phyloP scores from a whole-genome alignment of 2,113 vertebrate species.

The Pyxicephalus adspersus region DNA sequence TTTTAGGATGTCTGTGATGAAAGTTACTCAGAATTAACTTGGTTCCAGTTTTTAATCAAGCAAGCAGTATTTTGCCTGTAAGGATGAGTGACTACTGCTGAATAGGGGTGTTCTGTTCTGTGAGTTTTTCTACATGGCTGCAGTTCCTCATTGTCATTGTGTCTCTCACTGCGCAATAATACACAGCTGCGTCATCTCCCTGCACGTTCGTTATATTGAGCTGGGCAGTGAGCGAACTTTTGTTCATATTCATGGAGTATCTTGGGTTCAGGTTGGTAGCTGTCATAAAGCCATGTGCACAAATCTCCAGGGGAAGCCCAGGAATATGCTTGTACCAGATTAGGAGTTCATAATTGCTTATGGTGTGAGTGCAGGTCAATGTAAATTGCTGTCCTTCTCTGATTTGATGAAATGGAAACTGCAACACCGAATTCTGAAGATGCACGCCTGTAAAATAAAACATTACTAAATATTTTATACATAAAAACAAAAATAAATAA shows the following conservation, averaged over 20 bases:
- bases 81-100: too few species aligned
- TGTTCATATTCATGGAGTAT: conserved; percentile 29
- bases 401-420: background rate
- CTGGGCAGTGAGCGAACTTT: conserved; percentile 32
- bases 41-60: too few species aligned
- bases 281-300: background rate
- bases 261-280: background rate
- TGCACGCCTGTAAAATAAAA: conserved; percentile 12
- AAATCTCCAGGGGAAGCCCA: conserved; percentile 11
- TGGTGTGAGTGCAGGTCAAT: conserved; percentile 11
- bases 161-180: conserved; percentile 41
- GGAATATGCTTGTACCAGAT: conserved; percentile 52
- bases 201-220: conserved; percentile 26
- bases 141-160: conserved; percentile 36
- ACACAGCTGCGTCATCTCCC: conserved; percentile 32
- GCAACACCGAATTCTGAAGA: background rate
- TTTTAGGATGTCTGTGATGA: too few species aligned
- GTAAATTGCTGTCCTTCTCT: conserved; percentile 6
- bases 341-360: fast-evolving
- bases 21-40: too few species aligned
- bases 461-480: too few species aligned
- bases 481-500: too few species aligned
- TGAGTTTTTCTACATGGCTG: conserved; percentile 38
- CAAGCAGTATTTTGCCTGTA: too few species aligned
- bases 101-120: too few species aligned